These are phyloP conservation scores for Leptoteleia sp. DNA, from an alignment of 1,140 invertebrate species.

Conservation along the genomic window DNA sequence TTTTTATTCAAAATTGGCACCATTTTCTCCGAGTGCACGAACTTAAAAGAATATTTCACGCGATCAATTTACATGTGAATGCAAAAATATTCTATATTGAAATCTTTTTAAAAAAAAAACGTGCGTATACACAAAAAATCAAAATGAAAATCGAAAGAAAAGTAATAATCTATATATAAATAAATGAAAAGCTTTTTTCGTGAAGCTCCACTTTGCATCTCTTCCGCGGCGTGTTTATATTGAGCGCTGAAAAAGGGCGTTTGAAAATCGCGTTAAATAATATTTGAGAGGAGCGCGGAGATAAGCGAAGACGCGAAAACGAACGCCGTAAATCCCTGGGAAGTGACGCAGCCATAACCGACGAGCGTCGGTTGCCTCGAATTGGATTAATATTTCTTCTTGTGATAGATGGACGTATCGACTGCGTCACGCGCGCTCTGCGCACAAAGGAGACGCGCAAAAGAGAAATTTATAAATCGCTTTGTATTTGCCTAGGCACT, in stretches of 20 bases:
- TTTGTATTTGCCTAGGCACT: conserved; percentile 39
- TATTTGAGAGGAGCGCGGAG: conserved; percentile 2
- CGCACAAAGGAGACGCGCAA: conserved; percentile 31
- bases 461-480: conserved; percentile 40
- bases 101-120: no score
- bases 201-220: neutral
- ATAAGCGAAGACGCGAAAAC: conserved; percentile 32
- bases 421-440: conserved; percentile 15
- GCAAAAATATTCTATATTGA: no score
- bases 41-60: no score
- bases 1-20: no score
- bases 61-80: no score
- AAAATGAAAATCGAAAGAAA: no score
- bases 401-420: conserved; percentile 46
- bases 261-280: conserved; percentile 7
- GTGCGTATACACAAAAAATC: no score
- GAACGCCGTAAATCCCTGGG: conserved; percentile 20
- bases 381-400: conserved; percentile 53
- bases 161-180: no score
- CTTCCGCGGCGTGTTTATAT: neutral
- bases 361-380: conserved; percentile 27
- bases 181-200: no score
- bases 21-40: no score
- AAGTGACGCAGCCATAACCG: no score
- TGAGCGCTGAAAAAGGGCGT: neutral